Conservation (phyloP, 2,888 invertebrate species). For the Aphodius granarius region DNA sequence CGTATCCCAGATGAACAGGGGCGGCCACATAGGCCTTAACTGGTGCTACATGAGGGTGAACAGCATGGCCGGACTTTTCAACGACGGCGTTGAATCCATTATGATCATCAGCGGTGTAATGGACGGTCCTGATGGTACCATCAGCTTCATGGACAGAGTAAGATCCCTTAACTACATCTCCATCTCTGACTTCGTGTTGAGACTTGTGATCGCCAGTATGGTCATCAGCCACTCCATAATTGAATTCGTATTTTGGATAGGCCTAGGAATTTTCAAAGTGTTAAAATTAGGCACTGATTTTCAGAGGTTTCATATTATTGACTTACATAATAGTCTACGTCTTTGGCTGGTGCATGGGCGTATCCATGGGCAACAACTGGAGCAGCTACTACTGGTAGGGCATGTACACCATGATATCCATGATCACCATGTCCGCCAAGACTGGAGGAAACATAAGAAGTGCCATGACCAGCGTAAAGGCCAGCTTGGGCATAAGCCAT, state of each 20-base stretch:
- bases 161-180: constrained; percentile 66
- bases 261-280: constrained; percentile 39
- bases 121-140: constrained; percentile 57
- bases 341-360: constrained; percentile 28
- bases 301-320: too few relatives aligned
- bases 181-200: constrained; percentile 57
- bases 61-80: constrained; percentile 64
- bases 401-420: constrained; percentile 6
- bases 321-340: constrained; percentile 38
- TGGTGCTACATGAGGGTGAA: constrained; percentile 56
- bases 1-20: constrained; percentile 32
- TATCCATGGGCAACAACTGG: constrained; percentile 31
- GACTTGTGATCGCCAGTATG: constrained; percentile 61
- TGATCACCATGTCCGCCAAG: constrained; percentile 15
- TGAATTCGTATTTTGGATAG: constrained; percentile 66
- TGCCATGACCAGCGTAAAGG: constrained; percentile 30
- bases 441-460: constrained; percentile 22
- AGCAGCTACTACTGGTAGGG: constrained; percentile 26
- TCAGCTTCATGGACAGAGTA: constrained; percentile 55
- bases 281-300: background rate
- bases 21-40: constrained; percentile 52
- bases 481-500: constrained; percentile 37
- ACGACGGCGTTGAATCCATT: constrained; percentile 73
- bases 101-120: constrained; percentile 71
- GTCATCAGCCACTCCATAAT: constrained; percentile 66